Evolutionary conservation across 2,113 vertebrate species (phyloP).

Genomic region (Gasterosteus aculeatus): DNA sequence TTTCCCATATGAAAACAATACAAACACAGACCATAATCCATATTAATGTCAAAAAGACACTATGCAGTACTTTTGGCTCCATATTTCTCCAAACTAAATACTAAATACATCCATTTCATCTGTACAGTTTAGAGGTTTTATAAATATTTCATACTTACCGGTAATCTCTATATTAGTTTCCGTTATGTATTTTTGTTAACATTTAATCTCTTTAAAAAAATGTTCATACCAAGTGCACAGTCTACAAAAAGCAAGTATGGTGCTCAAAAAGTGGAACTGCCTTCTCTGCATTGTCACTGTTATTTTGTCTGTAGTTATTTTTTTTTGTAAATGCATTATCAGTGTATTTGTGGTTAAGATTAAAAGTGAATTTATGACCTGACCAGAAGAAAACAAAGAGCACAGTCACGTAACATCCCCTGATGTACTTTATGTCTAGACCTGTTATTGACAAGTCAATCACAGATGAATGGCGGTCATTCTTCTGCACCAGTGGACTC

Average conservation of each 20-base stretch:
- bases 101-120: not conserved
- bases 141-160: not conserved
- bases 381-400: not conserved
- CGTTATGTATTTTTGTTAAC: slow-evolving; percentile 5
- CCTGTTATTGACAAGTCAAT: slow-evolving; percentile 45
- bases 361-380: slow-evolving; percentile 1
- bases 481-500: slow-evolving; percentile 56
- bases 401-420: slow-evolving; percentile 8
- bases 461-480: slow-evolving; percentile 52
- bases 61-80: not conserved
- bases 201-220: slow-evolving; percentile 13
- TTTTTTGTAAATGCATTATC: slow-evolving; percentile 1
- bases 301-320: not conserved
- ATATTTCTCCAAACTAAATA: no score
- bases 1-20: not conserved
- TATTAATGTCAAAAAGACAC: not conserved
- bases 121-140: not conserved
- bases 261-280: not conserved
- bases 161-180: not conserved
- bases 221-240: slow-evolving; percentile 5
- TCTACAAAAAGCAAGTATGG: slow-evolving; percentile 35
- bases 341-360: not conserved
- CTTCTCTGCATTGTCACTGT: slow-evolving; percentile 7
- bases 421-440: slow-evolving; percentile 29
- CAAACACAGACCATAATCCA: not conserved